Evolutionary conservation across 2,888 invertebrate species (phyloP).

Genomic region (Gymnoscelis rufifasciata): DNA sequence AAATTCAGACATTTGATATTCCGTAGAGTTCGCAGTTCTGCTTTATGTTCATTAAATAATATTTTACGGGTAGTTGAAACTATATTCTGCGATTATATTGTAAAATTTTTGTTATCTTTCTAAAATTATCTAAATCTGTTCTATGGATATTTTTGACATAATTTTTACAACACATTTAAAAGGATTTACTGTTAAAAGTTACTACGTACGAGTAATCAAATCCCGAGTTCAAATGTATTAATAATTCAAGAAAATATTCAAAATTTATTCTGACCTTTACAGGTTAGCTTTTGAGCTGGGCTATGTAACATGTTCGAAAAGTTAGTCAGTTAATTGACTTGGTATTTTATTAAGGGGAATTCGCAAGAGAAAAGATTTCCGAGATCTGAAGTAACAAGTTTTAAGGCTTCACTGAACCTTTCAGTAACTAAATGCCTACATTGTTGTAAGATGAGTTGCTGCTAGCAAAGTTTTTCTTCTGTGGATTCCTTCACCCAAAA

Average conservation of each 20-base stretch:
- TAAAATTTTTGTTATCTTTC: no score
- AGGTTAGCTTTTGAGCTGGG: no score
- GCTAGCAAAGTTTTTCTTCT: conserved; percentile 13
- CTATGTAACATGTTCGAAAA: neutral
- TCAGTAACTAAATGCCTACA: conserved; percentile 24
- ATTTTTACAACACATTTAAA: no score
- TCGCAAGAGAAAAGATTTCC: conserved; percentile 16
- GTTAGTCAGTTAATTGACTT: neutral
- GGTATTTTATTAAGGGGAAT: conserved; percentile 8
- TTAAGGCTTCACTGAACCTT: conserved; percentile 24
- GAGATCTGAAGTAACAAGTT: conserved; percentile 21
- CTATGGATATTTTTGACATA: no score
- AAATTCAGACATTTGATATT: conserved; percentile 16
- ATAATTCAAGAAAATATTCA: no score
- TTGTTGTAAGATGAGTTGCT: conserved; percentile 21
- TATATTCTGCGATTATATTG: no score
- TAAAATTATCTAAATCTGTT: no score
- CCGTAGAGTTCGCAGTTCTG: conserved; percentile 10
- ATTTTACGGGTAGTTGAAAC: no score
- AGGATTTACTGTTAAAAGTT: no score
- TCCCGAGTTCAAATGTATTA: no score
- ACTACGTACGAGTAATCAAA: no score
- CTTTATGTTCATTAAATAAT: conserved; percentile 5
- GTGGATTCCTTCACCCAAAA: conserved; percentile 7
- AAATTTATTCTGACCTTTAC: no score